Conservation (phyloP, 1,140 invertebrate species). For the Brachionus asplanchnoidis region DNA sequence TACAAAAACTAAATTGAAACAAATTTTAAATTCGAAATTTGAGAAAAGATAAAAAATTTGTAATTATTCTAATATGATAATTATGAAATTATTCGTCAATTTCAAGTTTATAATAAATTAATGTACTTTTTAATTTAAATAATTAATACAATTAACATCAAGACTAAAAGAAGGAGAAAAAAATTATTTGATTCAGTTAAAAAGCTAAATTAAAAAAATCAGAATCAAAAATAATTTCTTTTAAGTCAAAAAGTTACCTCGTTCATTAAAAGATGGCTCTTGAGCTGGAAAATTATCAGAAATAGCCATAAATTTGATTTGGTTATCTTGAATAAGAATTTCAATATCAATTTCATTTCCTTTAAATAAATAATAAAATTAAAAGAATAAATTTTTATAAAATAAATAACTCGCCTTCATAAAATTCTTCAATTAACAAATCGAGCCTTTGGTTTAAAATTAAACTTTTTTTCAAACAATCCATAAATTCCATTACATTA, state of each 20-base stretch:
- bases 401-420: not conserved
- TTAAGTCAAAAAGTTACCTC: not conserved
- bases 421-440: slow-evolving; percentile 24
- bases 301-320: slow-evolving; percentile 2
- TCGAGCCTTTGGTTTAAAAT: not conserved
- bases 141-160: too few species aligned
- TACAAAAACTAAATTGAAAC: too few species aligned
- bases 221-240: not conserved
- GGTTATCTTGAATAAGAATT: slow-evolving; percentile 25
- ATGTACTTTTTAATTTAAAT: too few species aligned
- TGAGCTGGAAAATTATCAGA: slow-evolving; percentile 29
- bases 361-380: not conserved
- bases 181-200: too few species aligned
- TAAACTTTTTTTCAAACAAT: not conserved
- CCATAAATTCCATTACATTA: not conserved
- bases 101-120: too few species aligned
- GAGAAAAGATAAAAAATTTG: too few species aligned
- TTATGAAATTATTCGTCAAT: too few species aligned
- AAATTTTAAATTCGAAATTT: too few species aligned
- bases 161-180: too few species aligned
- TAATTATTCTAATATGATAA: too few species aligned
- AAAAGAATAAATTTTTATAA: not conserved
- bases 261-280: slow-evolving; percentile 18
- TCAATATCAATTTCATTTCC: slow-evolving; percentile 28
- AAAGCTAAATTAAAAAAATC: not conserved